phyloP scores from a whole-genome alignment of 2,888 invertebrate genomes.

The Andrena trimmerana region DNA sequence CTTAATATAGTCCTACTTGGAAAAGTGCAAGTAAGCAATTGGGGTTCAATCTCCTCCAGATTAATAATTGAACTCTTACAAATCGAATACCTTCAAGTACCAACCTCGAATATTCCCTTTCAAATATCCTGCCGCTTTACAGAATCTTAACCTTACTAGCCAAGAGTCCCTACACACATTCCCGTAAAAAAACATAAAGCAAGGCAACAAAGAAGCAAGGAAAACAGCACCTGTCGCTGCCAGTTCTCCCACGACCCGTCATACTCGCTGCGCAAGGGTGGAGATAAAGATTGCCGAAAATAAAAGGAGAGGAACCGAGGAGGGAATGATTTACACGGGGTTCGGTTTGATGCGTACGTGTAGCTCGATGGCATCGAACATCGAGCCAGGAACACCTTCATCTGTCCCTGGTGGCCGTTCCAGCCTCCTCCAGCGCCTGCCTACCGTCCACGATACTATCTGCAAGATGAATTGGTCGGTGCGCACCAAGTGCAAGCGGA shows the following conservation, averaged over 20 bases:
- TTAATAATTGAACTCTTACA: no score
- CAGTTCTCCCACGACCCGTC: conserved; percentile 25
- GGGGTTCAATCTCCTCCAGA: no score
- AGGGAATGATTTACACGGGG: conserved; percentile 48
- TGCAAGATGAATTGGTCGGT: conserved; percentile 76
- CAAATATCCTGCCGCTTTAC: no score
- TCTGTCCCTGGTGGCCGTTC: conserved; percentile 63
- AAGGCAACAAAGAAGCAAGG: conserved; percentile 4
- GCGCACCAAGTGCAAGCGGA: conserved; percentile 48
- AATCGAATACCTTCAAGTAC: no score
- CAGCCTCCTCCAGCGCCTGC: conserved; percentile 63
- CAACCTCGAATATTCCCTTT: no score
- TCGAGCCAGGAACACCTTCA: conserved; percentile 62
- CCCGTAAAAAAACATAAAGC: conserved; percentile 1
- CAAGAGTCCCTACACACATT: not conserved
- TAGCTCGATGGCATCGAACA: conserved; percentile 62
- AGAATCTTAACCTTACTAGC: no score
- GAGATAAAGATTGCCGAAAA: conserved; percentile 13
- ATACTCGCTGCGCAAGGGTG: conserved; percentile 3
- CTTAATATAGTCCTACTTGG: no score
- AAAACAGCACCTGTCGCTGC: conserved; percentile 34
- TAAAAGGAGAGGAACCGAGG: not conserved
- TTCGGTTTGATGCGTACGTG: conserved; percentile 55
- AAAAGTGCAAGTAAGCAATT: no score
- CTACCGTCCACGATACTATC: conserved; percentile 76